Conservation (phyloP, 1,140 invertebrate genomes). For the Bombyx mandarina region DNA sequence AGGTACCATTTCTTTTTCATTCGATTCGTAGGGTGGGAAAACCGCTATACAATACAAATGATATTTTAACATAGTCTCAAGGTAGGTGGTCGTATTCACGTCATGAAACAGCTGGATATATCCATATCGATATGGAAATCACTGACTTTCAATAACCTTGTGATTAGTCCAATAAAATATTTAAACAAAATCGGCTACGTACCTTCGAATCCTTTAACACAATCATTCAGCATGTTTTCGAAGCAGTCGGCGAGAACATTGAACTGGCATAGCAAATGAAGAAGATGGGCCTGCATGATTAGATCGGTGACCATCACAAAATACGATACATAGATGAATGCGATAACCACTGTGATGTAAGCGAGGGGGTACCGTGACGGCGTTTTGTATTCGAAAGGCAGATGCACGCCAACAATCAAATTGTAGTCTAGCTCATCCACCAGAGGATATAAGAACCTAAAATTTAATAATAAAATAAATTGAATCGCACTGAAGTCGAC, state of each 20-base stretch:
- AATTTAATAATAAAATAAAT: slow-evolving; percentile 1
- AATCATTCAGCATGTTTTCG: slow-evolving; percentile 25
- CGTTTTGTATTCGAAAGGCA: slow-evolving; percentile 19
- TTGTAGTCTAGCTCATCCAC: slow-evolving; percentile 33
- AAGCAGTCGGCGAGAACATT: slow-evolving; percentile 25
- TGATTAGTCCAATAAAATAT: too few species aligned
- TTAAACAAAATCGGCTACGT: background rate
- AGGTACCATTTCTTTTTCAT: too few species aligned
- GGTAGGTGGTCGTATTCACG: too few species aligned
- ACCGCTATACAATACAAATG: too few species aligned
- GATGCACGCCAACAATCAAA: slow-evolving; percentile 15
- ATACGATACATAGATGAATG: slow-evolving; percentile 22
- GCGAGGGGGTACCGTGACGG: slow-evolving; percentile 14
- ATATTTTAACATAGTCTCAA: too few species aligned
- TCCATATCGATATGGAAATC: too few species aligned
- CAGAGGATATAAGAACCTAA: slow-evolving; percentile 28
- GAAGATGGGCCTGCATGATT: slow-evolving; percentile 25
- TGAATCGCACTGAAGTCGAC: too few species aligned
- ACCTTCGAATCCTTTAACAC: slow-evolving; percentile 17
- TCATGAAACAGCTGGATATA: too few species aligned
- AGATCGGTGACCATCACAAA: slow-evolving; percentile 31
- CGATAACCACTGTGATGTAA: slow-evolving; percentile 15
- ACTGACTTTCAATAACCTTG: background rate
- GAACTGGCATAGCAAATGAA: slow-evolving; percentile 32
- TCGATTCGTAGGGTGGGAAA: too few species aligned